phyloP scores from a whole-genome alignment of 2,888 invertebrate species.

The Lepidochitona cinerea region DNA sequence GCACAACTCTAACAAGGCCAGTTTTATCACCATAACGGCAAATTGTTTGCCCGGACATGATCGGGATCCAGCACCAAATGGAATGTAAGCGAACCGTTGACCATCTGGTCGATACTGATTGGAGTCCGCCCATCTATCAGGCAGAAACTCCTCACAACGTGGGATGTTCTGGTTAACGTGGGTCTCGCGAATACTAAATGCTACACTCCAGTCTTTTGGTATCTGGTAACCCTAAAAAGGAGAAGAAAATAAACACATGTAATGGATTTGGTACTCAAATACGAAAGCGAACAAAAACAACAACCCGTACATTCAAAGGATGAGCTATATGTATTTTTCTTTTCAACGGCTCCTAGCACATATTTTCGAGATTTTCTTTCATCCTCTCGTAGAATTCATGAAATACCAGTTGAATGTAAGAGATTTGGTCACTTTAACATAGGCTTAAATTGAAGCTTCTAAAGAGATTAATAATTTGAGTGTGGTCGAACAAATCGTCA shows the following conservation, averaged over 20 bases:
- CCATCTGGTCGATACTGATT: constrained; percentile 13
- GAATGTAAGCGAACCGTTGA: constrained; percentile 46
- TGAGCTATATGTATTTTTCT: no score
- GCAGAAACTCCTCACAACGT: constrained; percentile 47
- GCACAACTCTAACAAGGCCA: neutral
- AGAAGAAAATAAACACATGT: neutral
- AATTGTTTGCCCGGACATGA: constrained; percentile 62
- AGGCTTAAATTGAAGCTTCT: no score
- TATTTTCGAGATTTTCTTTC: no score
- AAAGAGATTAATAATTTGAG: no score
- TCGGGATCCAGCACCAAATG: constrained; percentile 62
- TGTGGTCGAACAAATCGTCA: no score
- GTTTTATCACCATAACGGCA: constrained; percentile 37
- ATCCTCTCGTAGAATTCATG: no score
- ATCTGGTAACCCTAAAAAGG: constrained; percentile 59
- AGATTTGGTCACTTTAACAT: no score
- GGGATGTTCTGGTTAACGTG: constrained; percentile 46
- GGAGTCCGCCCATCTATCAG: constrained; percentile 54
- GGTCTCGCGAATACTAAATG: constrained; percentile 62
- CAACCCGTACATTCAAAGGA: no score
- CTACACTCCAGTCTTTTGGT: constrained; percentile 62
- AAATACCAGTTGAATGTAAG: no score
- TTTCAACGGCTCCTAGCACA: no score
- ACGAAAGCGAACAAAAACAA: no score
- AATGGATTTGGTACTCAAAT: no score